phyloP scores from a whole-genome alignment of 2,888 invertebrate genomes.

The Cynaeus angustus region DNA sequence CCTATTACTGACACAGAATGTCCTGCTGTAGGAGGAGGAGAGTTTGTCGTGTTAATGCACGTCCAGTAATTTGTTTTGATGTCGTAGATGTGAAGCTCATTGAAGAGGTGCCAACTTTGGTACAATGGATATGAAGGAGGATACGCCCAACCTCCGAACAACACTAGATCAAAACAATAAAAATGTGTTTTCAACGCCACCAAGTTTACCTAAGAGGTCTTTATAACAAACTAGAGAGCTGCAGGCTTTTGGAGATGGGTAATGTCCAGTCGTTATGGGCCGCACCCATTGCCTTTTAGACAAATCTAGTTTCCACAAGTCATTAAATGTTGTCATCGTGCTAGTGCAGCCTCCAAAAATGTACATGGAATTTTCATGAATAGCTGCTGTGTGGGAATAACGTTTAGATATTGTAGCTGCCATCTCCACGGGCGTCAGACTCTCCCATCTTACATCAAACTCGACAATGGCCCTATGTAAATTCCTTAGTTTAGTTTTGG shows the following conservation, averaged over 20 bases:
- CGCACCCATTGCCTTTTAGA: slow-evolving; percentile 89
- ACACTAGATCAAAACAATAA: slow-evolving; percentile 57
- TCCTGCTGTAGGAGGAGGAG: slow-evolving; percentile 89
- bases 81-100: slow-evolving; percentile 93
- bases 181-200: not conserved
- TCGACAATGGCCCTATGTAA: slow-evolving; percentile 85
- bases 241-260: slow-evolving; percentile 97
- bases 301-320: slow-evolving; percentile 95
- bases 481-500: slow-evolving; percentile 82
- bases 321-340: slow-evolving; percentile 96
- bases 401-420: slow-evolving; percentile 89
- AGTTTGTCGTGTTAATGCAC: slow-evolving; percentile 76
- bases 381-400: slow-evolving; percentile 93
- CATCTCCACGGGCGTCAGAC: slow-evolving; percentile 75
- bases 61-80: slow-evolving; percentile 88
- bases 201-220: slow-evolving; percentile 76
- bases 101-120: slow-evolving; percentile 91
- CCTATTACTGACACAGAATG: slow-evolving; percentile 92
- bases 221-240: slow-evolving; percentile 93
- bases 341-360: slow-evolving; percentile 97
- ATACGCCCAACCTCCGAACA: slow-evolving; percentile 98
- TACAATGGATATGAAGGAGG: slow-evolving; percentile 89
- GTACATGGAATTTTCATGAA: slow-evolving; percentile 90
- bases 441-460: slow-evolving; percentile 85
- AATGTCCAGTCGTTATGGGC: slow-evolving; percentile 87